Base-by-base conservation (phyloP, 1,140 invertebrate species). In the Coenobita brevimanus region DNA sequence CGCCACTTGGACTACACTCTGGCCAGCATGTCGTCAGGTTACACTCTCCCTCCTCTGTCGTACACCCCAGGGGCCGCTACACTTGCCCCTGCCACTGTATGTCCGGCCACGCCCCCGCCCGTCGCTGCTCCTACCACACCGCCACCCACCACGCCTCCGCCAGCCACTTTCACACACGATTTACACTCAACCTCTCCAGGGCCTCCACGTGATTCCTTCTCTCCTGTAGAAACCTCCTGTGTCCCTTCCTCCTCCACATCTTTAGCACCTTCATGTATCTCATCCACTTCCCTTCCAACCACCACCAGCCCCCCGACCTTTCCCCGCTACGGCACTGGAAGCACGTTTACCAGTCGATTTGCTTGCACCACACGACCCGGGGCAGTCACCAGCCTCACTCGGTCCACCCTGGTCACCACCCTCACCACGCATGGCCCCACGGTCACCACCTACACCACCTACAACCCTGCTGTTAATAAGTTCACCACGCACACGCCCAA, bases 1-100 rank as follows among this genome's bases (percentile, higher is more conserved):
- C 82, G 89, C 27, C 84, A 90, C 57, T 78, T 90, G 0, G 89
- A 88, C 67, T 84, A 88, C 89, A 90, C 89, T 13, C 82, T 90
- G 6, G 87, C 89, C 64, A 88, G 80, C 60, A 90, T 90, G 81
- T 90, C 89, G 10, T 88, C 89, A 30, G 87, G 89, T 36, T 80
- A 89, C 78, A 82, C 80, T 13, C 80, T 87, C 4, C 89, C 79
- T 27, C 89, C 83, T 2, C 78, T 79, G 27, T 67, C 71, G 21
- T 81, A 50, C 17, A 30, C 36, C 69, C 50, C 79, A 24, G 69
- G 62, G 36, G 38, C 89, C 13, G 27, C 54, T 33, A 60, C 80
- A 27, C 67, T 71, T 17, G 78, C 83, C 27, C 43, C 46, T 17
- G 30, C 27, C 33, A 79, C 46, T n/a, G 41, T 54, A 4, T 50